Base-by-base conservation (phyloP, 1,140 invertebrate species). In the Hyles euphorbiae region DNA sequence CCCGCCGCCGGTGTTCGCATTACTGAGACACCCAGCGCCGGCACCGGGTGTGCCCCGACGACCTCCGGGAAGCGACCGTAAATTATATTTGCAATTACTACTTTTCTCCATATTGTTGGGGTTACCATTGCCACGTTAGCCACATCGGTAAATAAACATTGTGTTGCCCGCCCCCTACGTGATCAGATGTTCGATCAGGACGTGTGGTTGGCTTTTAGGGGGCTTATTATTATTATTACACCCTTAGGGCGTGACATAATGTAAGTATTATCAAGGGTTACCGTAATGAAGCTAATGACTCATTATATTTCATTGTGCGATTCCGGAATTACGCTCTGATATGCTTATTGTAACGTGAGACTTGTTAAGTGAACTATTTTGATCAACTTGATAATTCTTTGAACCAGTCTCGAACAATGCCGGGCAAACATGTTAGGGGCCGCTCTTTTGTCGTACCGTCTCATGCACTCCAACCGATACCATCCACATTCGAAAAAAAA, bases 251-350 rank as follows among this genome's bases (percentile, higher is more conserved):
- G 45, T 50, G 51, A 64, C 40, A 53, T 53, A 69, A 60, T 54
- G 40, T 54, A 45, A 44, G 45, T 61, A 58, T 68, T 65, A 54
- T 43, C 53, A 63, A 65, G 54, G 65, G 63, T 61, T 59, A 63
- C 60, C 51, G 56, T 62, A 67, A 65, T 8, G 40, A 44, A 45
- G 53, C 12, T 54, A 54, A 54, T 61, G 69, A 66, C 53, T 67
- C 66, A 63, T 71, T 69, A 67, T 67, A 61, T 64, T 66, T 55
- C 52, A 64, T 68, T 61, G 47, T 64, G 53, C 33, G 44, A 57
- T 54, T 44, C 53, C 61, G 67, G 70, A 72, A 69, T 58, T 65
- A 65, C 62, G 67, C 60, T 58, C 51, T 47, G 53, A 58, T 67
- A 69, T 72, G 6, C 53, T 32, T 45, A 44, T 40, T 52, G 53